Base-by-base conservation (phyloP, 2,888 invertebrate genomes). In the Polia nebulosa region DNA sequence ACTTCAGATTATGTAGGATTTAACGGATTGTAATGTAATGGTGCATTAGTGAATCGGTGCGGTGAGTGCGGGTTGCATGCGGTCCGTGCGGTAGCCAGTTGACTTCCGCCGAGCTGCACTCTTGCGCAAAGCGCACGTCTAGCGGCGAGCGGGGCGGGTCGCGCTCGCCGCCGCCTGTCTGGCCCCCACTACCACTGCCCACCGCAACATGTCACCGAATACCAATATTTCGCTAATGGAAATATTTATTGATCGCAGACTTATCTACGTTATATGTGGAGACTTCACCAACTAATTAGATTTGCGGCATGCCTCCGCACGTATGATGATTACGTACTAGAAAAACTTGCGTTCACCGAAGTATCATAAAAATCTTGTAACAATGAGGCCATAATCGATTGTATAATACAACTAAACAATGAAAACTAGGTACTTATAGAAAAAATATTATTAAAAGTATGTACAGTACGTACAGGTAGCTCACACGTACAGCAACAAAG, bases 71-170 rank as follows among this genome's bases (percentile, higher is more conserved):
- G 73, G 66, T 76, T 78, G 76, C 62, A 74, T 73, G 73, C 69
- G 58, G 63, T 61, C 44, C 80, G 72, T 78, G 81, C 80, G 78
- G 61, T 80, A 78, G 83, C 88, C 93, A 92, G 93, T 91, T 92
- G 91, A 92, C 89, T 90, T 91, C 89, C 87, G 89, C 88, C 87
- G 83, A 81, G 72, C 78, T 84, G 87, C 85, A 90, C 88, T 90
- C 89, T 89, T 87, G 87, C 90, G 89, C 90, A 87, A 89, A 90
- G 83, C 87, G 81, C 82, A 84, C 78, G 86, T 81, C 85, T 82
- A 76, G 80, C 79, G 81, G 71, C 73, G 67, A 62, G 72, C 73
- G 39, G 39, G 39, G 39, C 57, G 74, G 71, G 59, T 59, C 66
- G 58, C 72, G 34, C 47, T 52, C 58, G 64, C 72, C 68, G 70